These are phyloP conservation scores for Alviniconcha marisindica DNA, from an alignment of 1,140 invertebrate genomes.

Conservation along the genomic window DNA sequence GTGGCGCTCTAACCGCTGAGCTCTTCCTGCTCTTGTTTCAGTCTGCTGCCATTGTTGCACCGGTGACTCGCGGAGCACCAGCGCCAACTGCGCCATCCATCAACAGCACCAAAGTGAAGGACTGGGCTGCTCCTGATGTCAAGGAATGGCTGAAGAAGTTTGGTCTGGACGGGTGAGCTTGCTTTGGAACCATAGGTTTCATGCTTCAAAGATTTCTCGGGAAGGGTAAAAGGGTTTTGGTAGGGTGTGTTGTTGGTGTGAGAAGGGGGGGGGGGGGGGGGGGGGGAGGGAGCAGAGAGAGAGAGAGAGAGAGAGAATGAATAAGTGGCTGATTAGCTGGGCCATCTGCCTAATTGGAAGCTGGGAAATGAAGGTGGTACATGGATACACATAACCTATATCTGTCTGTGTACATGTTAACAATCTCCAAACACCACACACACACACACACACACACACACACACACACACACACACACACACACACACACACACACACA, in stretches of 20 bases:
- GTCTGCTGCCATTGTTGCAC: too few species aligned
- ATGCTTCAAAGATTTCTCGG: too few species aligned
- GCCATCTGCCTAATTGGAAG: neutral
- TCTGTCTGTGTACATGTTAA: neutral
- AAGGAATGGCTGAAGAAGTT: neutral
- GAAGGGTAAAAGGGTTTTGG: neutral
- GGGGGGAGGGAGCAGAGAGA: neutral
- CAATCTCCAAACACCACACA: neutral
- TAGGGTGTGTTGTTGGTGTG: neutral
- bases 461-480: conserved; percentile 10
- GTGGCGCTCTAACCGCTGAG: too few species aligned
- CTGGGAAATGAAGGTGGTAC: neutral
- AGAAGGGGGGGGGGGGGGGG: neutral
- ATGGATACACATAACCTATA: neutral
- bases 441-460: neutral
- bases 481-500: conserved; percentile 5
- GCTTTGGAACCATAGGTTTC: too few species aligned
- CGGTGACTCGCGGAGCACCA: too few species aligned
- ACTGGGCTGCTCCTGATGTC: neutral
- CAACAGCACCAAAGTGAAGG: neutral
- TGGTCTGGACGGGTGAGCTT: neutral
- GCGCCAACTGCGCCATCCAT: too few species aligned
- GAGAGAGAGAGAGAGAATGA: neutral
- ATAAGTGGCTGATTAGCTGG: neutral
- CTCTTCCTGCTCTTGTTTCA: too few species aligned